phyloP scores from a whole-genome alignment of 2,888 invertebrate species.

The Stenodera caucasica region DNA sequence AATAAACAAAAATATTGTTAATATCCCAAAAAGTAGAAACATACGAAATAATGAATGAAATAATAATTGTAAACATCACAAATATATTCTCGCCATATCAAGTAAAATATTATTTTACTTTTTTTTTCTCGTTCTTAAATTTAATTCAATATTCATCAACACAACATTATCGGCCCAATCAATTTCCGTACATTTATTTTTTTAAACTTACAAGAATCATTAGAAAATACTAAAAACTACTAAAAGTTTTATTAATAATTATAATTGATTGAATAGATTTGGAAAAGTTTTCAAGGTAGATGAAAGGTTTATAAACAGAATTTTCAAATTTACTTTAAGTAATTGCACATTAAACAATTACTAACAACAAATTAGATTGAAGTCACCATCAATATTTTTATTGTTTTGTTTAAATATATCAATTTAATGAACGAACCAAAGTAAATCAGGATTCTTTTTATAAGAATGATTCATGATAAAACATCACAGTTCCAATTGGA shows the following conservation, averaged over 20 bases:
- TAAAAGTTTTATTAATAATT: neutral
- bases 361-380: slow-evolving; percentile 23
- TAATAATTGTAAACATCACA: neutral
- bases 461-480: slow-evolving; percentile 12
- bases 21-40: neutral
- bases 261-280: neutral
- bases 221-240: slow-evolving; percentile 9
- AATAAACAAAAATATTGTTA: neutral
- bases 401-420: too few relatives aligned
- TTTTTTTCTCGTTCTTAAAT: neutral
- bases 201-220: slow-evolving; percentile 1
- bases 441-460: too few relatives aligned
- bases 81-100: neutral
- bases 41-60: neutral
- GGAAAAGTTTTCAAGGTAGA: too few relatives aligned
- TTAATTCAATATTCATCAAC: neutral
- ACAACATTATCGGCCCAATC: neutral
- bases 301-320: too few relatives aligned
- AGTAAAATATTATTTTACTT: neutral
- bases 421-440: too few relatives aligned
- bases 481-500: slow-evolving; percentile 25
- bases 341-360: slow-evolving; percentile 42
- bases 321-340: slow-evolving; percentile 15
- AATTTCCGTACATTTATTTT: neutral
- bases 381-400: neutral